A percentile compares a stretch with the other conserved stretches of the same genome.
These are phyloP conservation scores for Achlya flavicornis DNA, from an alignment of 2,888 invertebrate species.

Conservation along the genomic window DNA sequence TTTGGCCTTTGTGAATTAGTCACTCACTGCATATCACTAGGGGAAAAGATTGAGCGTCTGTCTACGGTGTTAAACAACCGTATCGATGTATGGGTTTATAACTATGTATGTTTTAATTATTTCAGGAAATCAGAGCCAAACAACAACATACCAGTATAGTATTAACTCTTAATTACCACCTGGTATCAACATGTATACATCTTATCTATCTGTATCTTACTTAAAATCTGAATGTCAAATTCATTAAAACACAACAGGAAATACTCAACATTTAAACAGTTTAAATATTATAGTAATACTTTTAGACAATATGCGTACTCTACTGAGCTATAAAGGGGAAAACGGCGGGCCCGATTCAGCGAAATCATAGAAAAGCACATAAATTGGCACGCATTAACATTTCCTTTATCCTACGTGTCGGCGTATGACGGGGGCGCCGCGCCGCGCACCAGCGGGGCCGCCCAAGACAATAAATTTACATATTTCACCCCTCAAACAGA, in stretches of 20 bases:
- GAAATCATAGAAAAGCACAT: conserved; percentile 84
- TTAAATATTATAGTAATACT: conserved; percentile 40
- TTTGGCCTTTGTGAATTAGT: conserved; percentile 84
- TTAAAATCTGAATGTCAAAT: conserved; percentile 23
- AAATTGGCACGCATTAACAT: conserved; percentile 83
- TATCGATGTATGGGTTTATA: conserved; percentile 48
- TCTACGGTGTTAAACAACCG: conserved; percentile 64
- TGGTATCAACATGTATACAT: not conserved
- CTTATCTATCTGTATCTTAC: too few species aligned
- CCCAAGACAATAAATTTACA: conserved; percentile 85
- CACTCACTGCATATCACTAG: conserved; percentile 53
- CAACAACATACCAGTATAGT: too few species aligned
- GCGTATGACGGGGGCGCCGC: conserved; percentile 80
- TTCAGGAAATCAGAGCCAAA: not conserved
- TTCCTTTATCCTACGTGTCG: conserved; percentile 84
- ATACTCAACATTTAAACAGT: not conserved
- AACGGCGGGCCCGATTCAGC: conserved; percentile 77
- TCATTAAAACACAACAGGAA: conserved; percentile 48
- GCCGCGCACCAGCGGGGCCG: conserved; percentile 64
- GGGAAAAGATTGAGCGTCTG: conserved; percentile 71
- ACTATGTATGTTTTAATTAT: conserved; percentile 24
- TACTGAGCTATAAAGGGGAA: conserved; percentile 70
- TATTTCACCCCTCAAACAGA: conserved; percentile 84
- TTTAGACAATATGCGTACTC: conserved; percentile 62
- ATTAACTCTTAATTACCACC: not conserved